Evolutionary conservation across 64 coral and sea anemone genomes (phyloP), one percentile per base, ranked within the genome.

Genomic region (Catalaphyllia jardinei): DNA sequence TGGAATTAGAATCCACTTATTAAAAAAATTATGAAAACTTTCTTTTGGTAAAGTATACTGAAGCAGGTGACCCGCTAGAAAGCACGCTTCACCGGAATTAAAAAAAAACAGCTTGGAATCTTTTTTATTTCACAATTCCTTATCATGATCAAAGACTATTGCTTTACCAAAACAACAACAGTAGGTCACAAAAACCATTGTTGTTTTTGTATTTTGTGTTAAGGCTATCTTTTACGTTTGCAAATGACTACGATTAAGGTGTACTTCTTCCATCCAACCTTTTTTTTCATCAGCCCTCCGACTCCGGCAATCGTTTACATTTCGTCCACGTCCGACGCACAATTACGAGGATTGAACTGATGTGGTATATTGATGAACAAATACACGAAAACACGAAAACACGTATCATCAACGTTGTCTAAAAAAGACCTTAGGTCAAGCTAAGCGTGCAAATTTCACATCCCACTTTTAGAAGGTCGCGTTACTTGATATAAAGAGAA

Each of bases 181-280:
- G 1, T 57, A 57, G 15, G 15, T 14, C 13, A 81, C 15, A 81
- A 81, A 35, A 24, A 73, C 8, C 71, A 73, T 62, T 62, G 62
- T 81, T 81, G 38, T 39, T 81, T 63, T 81, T 81, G 12, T 35
- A 62, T 75, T 31, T 30, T 62, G 33, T 2, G 79, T 59, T 60
- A 7, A 46, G 42, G 42, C 4, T 46, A 46, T 46, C 42, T 4
- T 46, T 46, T 46, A 46, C 42, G 42, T 46, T 46, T 46, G 0
- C 42, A 46, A 46, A 46, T 46, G 42, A 46, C 4, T 46, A 46
- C 42, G 42, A 46, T 46, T 35, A 46, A 3, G 42, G 7, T 5
- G 42, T 3, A 46, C 4, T 3, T 46, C 42, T 46, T 5, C 4
- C 42, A 6, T 46, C 7, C 42, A 46, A 46, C 42, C 42, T 4